Evolutionary conservation across 2,113 vertebrate genomes (phyloP).

Genomic region (Toxotes jaculatrix): DNA sequence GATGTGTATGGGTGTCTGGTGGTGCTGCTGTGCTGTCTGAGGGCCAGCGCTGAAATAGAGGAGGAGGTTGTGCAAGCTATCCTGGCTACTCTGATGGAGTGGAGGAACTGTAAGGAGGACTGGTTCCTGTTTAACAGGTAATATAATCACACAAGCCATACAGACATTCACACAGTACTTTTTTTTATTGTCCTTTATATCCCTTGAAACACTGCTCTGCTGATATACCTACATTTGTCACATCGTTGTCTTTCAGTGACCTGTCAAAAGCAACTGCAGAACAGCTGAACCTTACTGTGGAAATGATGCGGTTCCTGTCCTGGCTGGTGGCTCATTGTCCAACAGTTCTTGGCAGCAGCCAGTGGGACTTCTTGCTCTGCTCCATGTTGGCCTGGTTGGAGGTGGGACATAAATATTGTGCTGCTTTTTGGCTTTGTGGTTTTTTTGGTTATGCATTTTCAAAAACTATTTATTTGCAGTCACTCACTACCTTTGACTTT

Average conservation of each 20-base stretch:
- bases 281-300: conserved; percentile 89
- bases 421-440: not conserved
- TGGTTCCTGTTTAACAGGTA: conserved; percentile 88
- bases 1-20: conserved; percentile 92
- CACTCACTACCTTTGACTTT: not conserved
- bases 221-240: conserved; percentile 1
- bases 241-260: conserved; percentile 82
- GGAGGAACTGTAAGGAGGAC: conserved; percentile 90
- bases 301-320: conserved; percentile 92
- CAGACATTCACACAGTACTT: not conserved
- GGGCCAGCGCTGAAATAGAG: conserved; percentile 82
- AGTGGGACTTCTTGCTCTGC: conserved; percentile 98
- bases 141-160: not conserved
- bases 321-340: conserved; percentile 85
- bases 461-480: not conserved
- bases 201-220: not conserved
- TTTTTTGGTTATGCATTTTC: not conserved
- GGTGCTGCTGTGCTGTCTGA: conserved; percentile 91
- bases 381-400: conserved; percentile 96
- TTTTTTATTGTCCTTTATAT: not conserved
- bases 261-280: conserved; percentile 85
- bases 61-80: conserved; percentile 87
- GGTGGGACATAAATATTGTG: conserved; percentile 80
- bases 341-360: conserved; percentile 81
- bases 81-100: conserved; percentile 90